phyloP scores from a whole-genome alignment of 2,888 invertebrate genomes.

The Pseudococcus viburni region DNA sequence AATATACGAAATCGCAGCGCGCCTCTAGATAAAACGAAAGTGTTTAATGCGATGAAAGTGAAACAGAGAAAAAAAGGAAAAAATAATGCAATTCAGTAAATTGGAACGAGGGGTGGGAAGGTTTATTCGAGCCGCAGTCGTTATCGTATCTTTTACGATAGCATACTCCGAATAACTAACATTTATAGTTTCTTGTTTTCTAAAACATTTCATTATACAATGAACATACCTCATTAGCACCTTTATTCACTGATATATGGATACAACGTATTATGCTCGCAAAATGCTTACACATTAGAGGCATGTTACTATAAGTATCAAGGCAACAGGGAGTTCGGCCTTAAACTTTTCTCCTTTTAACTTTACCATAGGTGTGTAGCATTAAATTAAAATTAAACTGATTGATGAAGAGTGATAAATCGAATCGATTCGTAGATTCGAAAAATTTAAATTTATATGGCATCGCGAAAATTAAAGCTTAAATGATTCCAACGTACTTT shows the following conservation, averaged over 20 bases:
- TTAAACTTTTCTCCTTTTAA: neutral
- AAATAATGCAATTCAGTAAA: conserved; percentile 37
- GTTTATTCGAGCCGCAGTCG: conserved; percentile 60
- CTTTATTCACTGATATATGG: conserved; percentile 56
- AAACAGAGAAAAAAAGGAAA: conserved; percentile 50
- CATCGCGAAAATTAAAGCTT: neutral
- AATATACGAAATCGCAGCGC: neutral
- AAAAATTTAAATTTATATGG: conserved; percentile 3
- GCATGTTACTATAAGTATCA: neutral
- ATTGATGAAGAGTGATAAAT: conserved; percentile 52
- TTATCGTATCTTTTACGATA: conserved; percentile 62
- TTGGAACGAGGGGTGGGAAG: conserved; percentile 56
- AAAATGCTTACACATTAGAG: conserved; percentile 49
- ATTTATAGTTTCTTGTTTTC: conserved; percentile 61
- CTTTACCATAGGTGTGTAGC: neutral
- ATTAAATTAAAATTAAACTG: conserved; percentile 45
- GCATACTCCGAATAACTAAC: conserved; percentile 49
- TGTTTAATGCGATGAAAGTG: conserved; percentile 55
- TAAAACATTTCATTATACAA: conserved; percentile 60
- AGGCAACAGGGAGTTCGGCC: neutral
- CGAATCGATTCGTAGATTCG: neutral
- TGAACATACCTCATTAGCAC: conserved; percentile 61
- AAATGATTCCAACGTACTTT: conserved; percentile 77
- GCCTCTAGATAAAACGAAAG: conserved; percentile 43
- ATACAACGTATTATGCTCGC: conserved; percentile 39